Evolutionary conservation across 2,797 vertebrate species (phyloP).

Genomic region (Sebastes taczanowskii): DNA sequence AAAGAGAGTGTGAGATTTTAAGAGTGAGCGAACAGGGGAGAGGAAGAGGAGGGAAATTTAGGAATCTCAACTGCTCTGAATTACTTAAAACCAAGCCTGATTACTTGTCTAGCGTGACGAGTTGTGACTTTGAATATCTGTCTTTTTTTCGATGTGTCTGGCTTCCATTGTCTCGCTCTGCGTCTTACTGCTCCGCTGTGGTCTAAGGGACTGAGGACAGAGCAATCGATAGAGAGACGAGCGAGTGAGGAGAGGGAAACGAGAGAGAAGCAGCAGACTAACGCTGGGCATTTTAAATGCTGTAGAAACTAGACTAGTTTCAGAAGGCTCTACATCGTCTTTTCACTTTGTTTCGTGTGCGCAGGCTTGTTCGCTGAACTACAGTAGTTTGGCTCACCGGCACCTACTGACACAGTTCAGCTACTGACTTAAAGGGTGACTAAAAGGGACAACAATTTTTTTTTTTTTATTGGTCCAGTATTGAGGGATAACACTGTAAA

Average conservation of each 20-base stretch:
- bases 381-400: not conserved
- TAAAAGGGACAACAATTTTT: not conserved
- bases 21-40: not conserved
- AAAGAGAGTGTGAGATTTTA: not conserved
- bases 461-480: not conserved
- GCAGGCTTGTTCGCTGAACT: not conserved
- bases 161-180: not conserved
- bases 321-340: not conserved
- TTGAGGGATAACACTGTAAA: not conserved
- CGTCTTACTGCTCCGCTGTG: not conserved
- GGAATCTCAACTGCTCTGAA: not conserved
- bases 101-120: not conserved
- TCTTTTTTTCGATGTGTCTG: not conserved
- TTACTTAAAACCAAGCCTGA: not conserved
- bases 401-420: not conserved
- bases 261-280: not conserved
- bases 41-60: not conserved
- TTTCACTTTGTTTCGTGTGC: not conserved
- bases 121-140: conserved; percentile 18
- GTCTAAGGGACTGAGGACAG: conserved; percentile 11
- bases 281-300: conserved; percentile 14
- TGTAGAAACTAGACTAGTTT: not conserved
- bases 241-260: not conserved
- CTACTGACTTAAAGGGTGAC: not conserved
- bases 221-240: conserved; percentile 22